Evolutionary conservation across 1,140 invertebrate genomes (phyloP).

Genomic region (Pseudobourletiella spinata): DNA sequence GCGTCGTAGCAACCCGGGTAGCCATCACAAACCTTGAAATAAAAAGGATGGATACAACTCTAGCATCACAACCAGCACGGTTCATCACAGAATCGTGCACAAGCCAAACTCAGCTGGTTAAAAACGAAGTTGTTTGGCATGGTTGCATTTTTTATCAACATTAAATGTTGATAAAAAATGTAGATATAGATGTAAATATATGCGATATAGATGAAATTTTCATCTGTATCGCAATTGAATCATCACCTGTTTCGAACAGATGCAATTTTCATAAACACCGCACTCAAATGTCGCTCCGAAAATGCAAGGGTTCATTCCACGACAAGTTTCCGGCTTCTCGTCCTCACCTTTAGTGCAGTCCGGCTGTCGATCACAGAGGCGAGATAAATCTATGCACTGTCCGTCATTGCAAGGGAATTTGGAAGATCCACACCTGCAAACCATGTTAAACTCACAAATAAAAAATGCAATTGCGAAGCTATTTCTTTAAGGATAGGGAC

Average conservation of each 20-base stretch:
- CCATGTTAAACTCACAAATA: not conserved
- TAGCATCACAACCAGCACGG: too few species aligned
- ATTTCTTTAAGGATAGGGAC: not conserved
- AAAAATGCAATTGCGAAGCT: too few species aligned
- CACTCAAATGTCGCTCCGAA: not conserved
- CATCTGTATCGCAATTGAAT: too few species aligned
- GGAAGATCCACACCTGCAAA: not conserved
- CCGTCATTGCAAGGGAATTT: not conserved
- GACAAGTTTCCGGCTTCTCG: not conserved
- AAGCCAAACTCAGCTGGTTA: too few species aligned
- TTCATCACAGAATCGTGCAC: too few species aligned
- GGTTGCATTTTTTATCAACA: too few species aligned
- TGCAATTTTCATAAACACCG: not conserved
- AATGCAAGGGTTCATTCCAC: not conserved
- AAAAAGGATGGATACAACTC: too few species aligned
- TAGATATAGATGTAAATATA: too few species aligned
- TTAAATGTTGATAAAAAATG: too few species aligned
- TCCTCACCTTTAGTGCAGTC: not conserved
- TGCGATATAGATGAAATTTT: too few species aligned
- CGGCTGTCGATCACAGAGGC: not conserved
- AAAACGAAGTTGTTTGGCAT: too few species aligned
- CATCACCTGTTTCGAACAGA: not conserved
- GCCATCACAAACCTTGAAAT: conserved; percentile 6
- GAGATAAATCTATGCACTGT: not conserved
- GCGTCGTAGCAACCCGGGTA: not conserved